phyloP scores from a whole-genome alignment of 2,888 invertebrate species.

The Eledona agricola region DNA sequence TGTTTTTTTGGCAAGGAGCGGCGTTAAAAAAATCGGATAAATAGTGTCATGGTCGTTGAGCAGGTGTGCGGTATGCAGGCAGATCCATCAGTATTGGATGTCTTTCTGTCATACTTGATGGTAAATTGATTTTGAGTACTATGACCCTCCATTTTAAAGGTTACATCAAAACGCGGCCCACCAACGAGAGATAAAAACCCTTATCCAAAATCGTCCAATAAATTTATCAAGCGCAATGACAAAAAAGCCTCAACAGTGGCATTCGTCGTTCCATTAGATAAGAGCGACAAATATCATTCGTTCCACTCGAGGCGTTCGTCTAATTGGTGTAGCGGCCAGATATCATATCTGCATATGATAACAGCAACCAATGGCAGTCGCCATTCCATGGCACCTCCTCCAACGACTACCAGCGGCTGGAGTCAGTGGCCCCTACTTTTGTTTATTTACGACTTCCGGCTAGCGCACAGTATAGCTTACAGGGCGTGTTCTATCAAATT shows the following conservation, averaged over 20 bases:
- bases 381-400: constrained; percentile 39
- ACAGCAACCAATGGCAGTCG: constrained; percentile 42
- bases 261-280: constrained; percentile 15
- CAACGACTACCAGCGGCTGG: constrained; percentile 30
- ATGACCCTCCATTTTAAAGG: constrained; percentile 25
- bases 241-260: too few relatives aligned
- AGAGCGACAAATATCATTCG: constrained; percentile 40
- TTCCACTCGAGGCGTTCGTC: constrained; percentile 38
- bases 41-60: neutral
- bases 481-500: constrained; percentile 40
- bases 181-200: too few relatives aligned
- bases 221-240: too few relatives aligned
- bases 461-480: constrained; percentile 35
- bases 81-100: constrained; percentile 19
- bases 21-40: neutral
- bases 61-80: constrained; percentile 21
- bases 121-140: constrained; percentile 25
- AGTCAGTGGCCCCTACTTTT: constrained; percentile 36
- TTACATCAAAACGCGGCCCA: constrained; percentile 8
- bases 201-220: too few relatives aligned
- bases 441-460: constrained; percentile 41
- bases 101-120: constrained; percentile 19
- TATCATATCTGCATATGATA: constrained; percentile 46
- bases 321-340: constrained; percentile 42
- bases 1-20: neutral